Base-by-base conservation (phyloP, 2,888 invertebrate species). In the Priapulus caudatus region DNA sequence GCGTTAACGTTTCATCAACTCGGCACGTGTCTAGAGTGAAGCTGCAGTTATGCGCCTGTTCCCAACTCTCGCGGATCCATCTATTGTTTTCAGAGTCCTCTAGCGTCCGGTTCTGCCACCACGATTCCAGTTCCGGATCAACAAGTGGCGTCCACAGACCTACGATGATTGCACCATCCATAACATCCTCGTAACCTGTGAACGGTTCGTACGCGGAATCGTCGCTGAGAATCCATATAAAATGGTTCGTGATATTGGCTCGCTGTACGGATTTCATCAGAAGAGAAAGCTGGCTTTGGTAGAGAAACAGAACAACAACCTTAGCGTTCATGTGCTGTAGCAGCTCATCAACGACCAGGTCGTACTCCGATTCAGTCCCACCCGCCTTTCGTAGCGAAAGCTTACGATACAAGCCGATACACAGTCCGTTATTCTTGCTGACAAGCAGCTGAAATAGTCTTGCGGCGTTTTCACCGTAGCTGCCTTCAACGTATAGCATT, bases 61-160 rank as follows among this genome's bases (percentile, higher is more conserved):
- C 64, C 70, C 70, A 70, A 58, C 64, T 70, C 54, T 70, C 69
- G 5, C 62, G 57, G 56, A 69, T 70, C 69, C 69, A 70, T 0
- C 69, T 69, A 54, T 70, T 69, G 15, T 67, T 54, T 1, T 22
- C 50, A 56, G 69, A 69, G 23, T 55, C 64, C 10, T 59, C 58
- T 1, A 69, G 70, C 10, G 56, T 62, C n/a, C 69, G 57, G 10
- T 57, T 55, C 18, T 66, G 56, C 55, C 70, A 70, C 50, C 69
- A 69, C 4, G 68, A 63, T 48, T 64, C 63, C 52, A 70, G 70
- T 1, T 67, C 69, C 18, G 61, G 4, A 33, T 10, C 33, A 58
- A 55, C 57, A 2, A 23, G 4, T 1, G 33, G 47, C 5, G 56
- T 22, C 33, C 52, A 54, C 1, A 54, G 19, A 21, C 45, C 18